A percentile compares a stretch with the other conserved stretches of the same genome.
Evolutionary conservation across 2,797 vertebrate species (phyloP).

Genomic region (Philypnodon macrostomus): DNA sequence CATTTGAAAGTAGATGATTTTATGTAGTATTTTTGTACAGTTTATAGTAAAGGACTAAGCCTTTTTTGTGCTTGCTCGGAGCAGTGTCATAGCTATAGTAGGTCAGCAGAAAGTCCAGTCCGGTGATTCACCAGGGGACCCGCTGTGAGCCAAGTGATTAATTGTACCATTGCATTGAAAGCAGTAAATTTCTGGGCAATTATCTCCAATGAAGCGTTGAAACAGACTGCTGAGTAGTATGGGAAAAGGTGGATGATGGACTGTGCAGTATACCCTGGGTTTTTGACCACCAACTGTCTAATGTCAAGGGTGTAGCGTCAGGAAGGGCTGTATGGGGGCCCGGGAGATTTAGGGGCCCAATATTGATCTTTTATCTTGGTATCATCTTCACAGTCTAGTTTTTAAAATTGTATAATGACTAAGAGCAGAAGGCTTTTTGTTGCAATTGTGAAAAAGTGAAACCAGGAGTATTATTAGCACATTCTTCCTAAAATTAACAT

Average conservation of each 20-base stretch:
- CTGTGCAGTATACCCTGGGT: constrained; percentile 15
- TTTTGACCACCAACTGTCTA: not conserved
- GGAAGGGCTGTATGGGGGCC: too few relatives aligned
- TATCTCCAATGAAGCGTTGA: constrained; percentile 52
- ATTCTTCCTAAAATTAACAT: too few relatives aligned
- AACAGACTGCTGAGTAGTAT: constrained; percentile 54
- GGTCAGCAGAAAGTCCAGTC: constrained; percentile 70
- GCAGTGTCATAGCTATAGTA: constrained; percentile 34
- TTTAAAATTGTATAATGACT: too few relatives aligned
- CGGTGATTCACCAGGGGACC: constrained; percentile 44
- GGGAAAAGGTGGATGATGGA: constrained; percentile 27
- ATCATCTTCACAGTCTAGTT: too few relatives aligned
- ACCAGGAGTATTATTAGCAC: too few relatives aligned
- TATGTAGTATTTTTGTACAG: too few relatives aligned
- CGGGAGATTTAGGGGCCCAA: too few relatives aligned
- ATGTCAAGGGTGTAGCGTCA: too few relatives aligned
- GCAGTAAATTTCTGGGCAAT: constrained; percentile 68
- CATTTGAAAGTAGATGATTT: too few relatives aligned
- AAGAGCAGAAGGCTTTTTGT: too few relatives aligned
- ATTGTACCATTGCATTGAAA: constrained; percentile 59
- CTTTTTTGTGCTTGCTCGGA: constrained; percentile 26
- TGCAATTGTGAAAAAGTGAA: too few relatives aligned
- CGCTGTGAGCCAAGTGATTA: constrained; percentile 62
- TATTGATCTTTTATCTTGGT: too few relatives aligned
- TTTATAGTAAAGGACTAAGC: constrained; percentile 7